Conservation (phyloP, 2,888 invertebrate genomes). For the Caenorhabditis sulstoni region DNA sequence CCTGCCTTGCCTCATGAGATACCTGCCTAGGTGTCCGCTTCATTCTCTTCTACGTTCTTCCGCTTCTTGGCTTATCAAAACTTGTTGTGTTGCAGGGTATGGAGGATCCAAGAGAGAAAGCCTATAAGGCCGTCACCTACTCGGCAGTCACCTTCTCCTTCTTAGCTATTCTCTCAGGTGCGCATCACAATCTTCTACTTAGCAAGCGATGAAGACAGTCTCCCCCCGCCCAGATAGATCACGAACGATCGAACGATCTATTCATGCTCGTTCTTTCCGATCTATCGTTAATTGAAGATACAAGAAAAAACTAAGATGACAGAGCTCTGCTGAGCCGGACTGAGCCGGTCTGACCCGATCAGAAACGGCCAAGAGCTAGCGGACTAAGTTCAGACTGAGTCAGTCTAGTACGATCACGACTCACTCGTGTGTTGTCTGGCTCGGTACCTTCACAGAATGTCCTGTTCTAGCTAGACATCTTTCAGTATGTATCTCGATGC, state of each 20-base stretch:
- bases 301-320: too few relatives aligned
- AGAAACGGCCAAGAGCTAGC: too few relatives aligned
- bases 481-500: slow-evolving; percentile 80
- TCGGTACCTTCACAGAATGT: too few relatives aligned
- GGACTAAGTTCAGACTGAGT: too few relatives aligned
- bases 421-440: too few relatives aligned
- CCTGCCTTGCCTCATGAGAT: not conserved
- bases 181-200: not conserved
- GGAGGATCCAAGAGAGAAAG: slow-evolving; percentile 78
- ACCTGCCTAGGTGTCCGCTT: not conserved
- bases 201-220: not conserved
- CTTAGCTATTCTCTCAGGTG: slow-evolving; percentile 74
- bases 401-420: too few relatives aligned
- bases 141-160: slow-evolving; percentile 80
- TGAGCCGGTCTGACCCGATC: too few relatives aligned
- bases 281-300: too few relatives aligned
- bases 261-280: too few relatives aligned
- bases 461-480: slow-evolving; percentile 1
- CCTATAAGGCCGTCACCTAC: slow-evolving; percentile 80
- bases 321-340: too few relatives aligned
- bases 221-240: not conserved
- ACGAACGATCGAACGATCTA: not conserved
- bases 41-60: not conserved
- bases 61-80: not conserved
- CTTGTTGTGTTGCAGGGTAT: slow-evolving; percentile 37